These are phyloP conservation scores for Lontra canadensis DNA, from an alignment of 2,113 vertebrate genomes.

Conservation along the genomic window DNA sequence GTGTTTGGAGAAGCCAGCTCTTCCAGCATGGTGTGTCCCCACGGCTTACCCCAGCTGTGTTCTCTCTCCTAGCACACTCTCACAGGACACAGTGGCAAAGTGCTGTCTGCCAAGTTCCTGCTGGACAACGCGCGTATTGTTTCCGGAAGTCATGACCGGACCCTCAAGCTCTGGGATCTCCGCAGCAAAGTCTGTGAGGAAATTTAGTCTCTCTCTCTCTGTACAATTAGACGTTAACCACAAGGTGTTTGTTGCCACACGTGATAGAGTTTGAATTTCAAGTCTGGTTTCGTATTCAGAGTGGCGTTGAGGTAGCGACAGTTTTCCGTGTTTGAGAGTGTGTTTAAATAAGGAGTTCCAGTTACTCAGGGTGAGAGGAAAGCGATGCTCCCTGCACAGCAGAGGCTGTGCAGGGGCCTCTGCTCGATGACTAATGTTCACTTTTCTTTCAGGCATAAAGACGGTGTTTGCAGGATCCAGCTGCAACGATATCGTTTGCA, in stretches of 20 bases:
- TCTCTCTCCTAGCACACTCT: conserved; percentile 91
- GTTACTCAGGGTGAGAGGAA: accelerated
- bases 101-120: conserved; percentile 96
- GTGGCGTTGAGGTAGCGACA: too few species aligned
- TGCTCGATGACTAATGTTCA: background rate
- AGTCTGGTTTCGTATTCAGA: background rate
- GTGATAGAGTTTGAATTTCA: background rate
- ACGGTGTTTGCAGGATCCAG: conserved; percentile 98
- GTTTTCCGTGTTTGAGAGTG: background rate
- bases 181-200: conserved; percentile 99
- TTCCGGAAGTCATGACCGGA: conserved; percentile 97
- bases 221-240: accelerated
- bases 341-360: background rate
- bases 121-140: conserved; percentile 98
- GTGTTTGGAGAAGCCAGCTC: background rate
- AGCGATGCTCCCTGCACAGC: background rate
- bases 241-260: background rate
- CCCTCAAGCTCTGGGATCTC: conserved; percentile 98
- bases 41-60: background rate
- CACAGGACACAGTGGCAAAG: conserved; percentile 98
- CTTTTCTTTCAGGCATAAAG: conserved; percentile 92
- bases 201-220: background rate
- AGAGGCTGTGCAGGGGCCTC: accelerated
- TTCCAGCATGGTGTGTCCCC: accelerated
- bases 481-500: conserved; percentile 98